Conservation (phyloP, 2,888 invertebrate species). For the Drosophila histrio region DNA sequence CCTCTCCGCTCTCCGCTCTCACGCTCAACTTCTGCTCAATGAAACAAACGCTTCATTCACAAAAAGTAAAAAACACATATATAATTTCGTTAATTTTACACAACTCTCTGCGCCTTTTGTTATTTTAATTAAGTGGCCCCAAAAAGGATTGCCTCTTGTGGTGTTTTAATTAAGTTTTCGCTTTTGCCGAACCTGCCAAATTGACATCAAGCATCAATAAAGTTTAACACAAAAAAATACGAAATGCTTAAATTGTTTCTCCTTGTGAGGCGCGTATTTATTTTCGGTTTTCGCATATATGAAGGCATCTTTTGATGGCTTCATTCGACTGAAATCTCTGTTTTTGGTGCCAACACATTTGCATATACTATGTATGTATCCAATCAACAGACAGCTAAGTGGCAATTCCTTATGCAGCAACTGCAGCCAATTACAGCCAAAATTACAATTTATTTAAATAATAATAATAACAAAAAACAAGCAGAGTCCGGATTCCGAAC, state of each 20-base stretch:
- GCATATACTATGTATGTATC: conserved; percentile 56
- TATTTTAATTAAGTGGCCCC: conserved; percentile 67
- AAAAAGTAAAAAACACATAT: conserved; percentile 30
- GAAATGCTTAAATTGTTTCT: conserved; percentile 41
- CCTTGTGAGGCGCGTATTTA: conserved; percentile 36
- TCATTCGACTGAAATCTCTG: conserved; percentile 40
- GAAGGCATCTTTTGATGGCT: conserved; percentile 63
- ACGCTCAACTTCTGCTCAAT: conserved; percentile 51
- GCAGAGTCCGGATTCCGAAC: no score
- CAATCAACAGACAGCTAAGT: conserved; percentile 44
- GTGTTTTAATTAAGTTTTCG: conserved; percentile 74
- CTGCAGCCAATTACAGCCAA: conserved; percentile 18
- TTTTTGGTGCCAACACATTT: conserved; percentile 31
- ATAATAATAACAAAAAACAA: neutral
- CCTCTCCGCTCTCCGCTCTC: no score
- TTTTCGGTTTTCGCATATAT: neutral
- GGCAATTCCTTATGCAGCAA: conserved; percentile 32
- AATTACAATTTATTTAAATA: conserved; percentile 13
- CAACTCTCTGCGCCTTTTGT: conserved; percentile 54
- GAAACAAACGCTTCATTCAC: conserved; percentile 75
- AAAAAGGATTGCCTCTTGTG: conserved; percentile 60
- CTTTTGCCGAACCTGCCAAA: conserved; percentile 47
- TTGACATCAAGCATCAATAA: conserved; percentile 72
- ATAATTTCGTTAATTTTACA: conserved; percentile 61
- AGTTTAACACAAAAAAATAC: conserved; percentile 54